Conservation (phyloP, 2,113 vertebrate genomes). For the Platichthys stellatus region DNA sequence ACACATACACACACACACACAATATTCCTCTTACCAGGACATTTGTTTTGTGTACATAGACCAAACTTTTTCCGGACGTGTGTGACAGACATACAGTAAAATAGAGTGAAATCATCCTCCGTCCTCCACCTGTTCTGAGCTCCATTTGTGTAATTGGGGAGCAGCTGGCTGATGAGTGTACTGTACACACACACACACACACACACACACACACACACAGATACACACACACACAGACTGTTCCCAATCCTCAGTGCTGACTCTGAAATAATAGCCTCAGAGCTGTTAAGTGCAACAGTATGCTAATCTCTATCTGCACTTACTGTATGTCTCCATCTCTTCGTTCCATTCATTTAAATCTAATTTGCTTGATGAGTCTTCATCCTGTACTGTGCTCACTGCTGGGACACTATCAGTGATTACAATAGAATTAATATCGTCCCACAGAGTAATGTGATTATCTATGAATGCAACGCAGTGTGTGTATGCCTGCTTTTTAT, state of each 20-base stretch:
- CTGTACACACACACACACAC: constrained; percentile 21
- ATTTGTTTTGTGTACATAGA: not conserved
- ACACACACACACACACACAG: constrained; percentile 4
- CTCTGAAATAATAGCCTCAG: constrained; percentile 46
- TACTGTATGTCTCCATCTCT: constrained; percentile 2
- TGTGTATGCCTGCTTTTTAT: not conserved
- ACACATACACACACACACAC: not conserved
- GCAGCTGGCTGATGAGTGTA: constrained; percentile 62
- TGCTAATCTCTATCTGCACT: constrained; percentile 30
- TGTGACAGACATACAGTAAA: not conserved
- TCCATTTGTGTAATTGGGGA: constrained; percentile 69
- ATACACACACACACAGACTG: constrained; percentile 4
- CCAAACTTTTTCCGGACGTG: not conserved
- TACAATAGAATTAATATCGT: constrained; percentile 40
- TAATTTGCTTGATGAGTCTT: constrained; percentile 50
- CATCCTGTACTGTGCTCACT: constrained; percentile 19
- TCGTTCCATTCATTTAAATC: constrained; percentile 51
- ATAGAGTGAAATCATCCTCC: constrained; percentile 38
- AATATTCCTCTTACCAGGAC: not conserved
- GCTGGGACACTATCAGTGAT: constrained; percentile 43
- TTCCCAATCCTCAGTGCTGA: constrained; percentile 31
- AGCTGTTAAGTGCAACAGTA: constrained; percentile 44
- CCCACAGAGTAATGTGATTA: constrained; percentile 30
- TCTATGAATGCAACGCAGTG: constrained; percentile 11
- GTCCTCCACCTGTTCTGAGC: constrained; percentile 65